These are phyloP conservation scores for Caenorhabditis afra DNA, from an alignment of 2,888 invertebrate genomes.

Conservation along the genomic window DNA sequence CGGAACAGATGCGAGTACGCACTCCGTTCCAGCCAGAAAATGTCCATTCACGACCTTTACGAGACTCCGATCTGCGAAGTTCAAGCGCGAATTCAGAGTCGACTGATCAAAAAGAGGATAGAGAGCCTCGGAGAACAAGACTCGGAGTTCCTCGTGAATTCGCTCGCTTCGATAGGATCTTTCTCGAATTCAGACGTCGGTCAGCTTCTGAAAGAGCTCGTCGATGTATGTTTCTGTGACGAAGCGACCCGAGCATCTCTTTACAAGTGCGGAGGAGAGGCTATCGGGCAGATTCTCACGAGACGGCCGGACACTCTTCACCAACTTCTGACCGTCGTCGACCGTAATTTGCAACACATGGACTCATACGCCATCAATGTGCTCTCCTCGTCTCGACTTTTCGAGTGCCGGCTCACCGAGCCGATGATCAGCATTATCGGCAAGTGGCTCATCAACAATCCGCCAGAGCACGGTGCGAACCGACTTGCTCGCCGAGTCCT, in stretches of 20 bases:
- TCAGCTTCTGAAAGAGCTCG: constrained; percentile 65
- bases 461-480: constrained; percentile 74
- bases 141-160: constrained; percentile 69
- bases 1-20: constrained; percentile 73
- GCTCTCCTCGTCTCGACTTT: constrained; percentile 71
- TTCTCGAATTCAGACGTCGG: constrained; percentile 62
- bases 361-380: constrained; percentile 76
- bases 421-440: constrained; percentile 71
- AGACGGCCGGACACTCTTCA: constrained; percentile 69
- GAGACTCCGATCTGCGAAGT: constrained; percentile 59
- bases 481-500: constrained; percentile 73
- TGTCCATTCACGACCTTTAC: constrained; percentile 63
- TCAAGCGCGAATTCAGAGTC: constrained; percentile 24
- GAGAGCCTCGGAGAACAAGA: constrained; percentile 56
- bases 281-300: constrained; percentile 71
- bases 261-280: constrained; percentile 79
- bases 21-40: constrained; percentile 62
- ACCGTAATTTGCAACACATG: constrained; percentile 76
- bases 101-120: constrained; percentile 25
- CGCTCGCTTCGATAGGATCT: constrained; percentile 64
- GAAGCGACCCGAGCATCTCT: constrained; percentile 69
- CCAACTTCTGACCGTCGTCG: constrained; percentile 71
- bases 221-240: constrained; percentile 77
- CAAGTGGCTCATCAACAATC: constrained; percentile 77
- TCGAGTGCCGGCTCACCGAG: constrained; percentile 69